A percentile compares a stretch with the other conserved stretches of the same genome.
Conservation (phyloP, 1,140 invertebrate species). For the Cydia fagiglandana region DNA sequence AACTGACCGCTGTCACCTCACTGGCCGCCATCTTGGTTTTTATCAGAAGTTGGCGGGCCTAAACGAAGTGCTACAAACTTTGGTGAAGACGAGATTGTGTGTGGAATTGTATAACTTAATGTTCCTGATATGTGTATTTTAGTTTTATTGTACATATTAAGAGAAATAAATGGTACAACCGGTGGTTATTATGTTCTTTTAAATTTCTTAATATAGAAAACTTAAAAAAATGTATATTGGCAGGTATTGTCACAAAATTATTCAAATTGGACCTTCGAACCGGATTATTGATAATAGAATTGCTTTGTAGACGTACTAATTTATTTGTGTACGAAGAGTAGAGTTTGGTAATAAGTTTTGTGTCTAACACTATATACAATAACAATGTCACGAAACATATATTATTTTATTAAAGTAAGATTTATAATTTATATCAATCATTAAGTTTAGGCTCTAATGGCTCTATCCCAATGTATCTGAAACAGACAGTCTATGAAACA, state of each 20-base stretch:
- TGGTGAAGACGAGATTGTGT: neutral
- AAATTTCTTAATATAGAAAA: neutral
- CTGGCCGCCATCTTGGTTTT: conserved; percentile 38
- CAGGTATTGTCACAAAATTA: neutral
- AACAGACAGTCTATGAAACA: too few relatives aligned
- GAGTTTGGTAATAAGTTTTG: too few relatives aligned
- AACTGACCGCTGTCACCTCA: conserved; percentile 38
- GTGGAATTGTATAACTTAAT: conserved; percentile 21
- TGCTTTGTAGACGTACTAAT: too few relatives aligned
- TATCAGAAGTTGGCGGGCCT: conserved; percentile 38
- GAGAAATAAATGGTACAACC: neutral
- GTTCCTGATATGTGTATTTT: neutral
- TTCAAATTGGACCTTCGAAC: neutral
- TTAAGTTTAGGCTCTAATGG: too few relatives aligned
- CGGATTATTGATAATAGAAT: neutral
- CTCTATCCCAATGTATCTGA: too few relatives aligned
- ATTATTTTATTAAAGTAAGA: too few relatives aligned
- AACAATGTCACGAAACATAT: too few relatives aligned
- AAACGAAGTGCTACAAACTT: neutral
- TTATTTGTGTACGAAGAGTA: too few relatives aligned
- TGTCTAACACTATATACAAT: too few relatives aligned
- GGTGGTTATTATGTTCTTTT: neutral
- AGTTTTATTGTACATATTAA: neutral
- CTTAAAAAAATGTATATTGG: neutral
- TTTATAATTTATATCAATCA: too few relatives aligned